phyloP scores from a whole-genome alignment of 2,888 invertebrate species.

The Eretmocerus hayati region DNA sequence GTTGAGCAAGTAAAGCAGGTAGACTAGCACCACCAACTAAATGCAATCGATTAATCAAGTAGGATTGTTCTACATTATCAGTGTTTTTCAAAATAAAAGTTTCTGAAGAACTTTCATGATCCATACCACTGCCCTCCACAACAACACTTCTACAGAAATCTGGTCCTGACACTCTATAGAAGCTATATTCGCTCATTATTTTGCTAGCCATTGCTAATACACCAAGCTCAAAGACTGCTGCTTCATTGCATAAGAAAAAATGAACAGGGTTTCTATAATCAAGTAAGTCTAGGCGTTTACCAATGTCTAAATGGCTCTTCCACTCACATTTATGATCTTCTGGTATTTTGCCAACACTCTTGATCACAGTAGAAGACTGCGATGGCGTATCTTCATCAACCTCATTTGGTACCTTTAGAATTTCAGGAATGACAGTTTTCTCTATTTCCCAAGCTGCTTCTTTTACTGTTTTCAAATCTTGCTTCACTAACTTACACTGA shows the following conservation, averaged over 20 bases:
- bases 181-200: slow-evolving; percentile 49
- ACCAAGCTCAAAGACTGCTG: slow-evolving; percentile 64
- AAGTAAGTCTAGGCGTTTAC: slow-evolving; percentile 50
- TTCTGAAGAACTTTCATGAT: slow-evolving; percentile 52
- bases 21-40: slow-evolving; percentile 71
- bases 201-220: slow-evolving; percentile 46
- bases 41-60: slow-evolving; percentile 57
- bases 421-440: slow-evolving; percentile 58
- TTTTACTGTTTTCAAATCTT: slow-evolving; percentile 60
- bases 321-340: slow-evolving; percentile 4
- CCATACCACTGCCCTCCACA: slow-evolving; percentile 64
- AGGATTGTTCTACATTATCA: slow-evolving; percentile 50
- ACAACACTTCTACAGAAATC: slow-evolving; percentile 72
- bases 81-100: slow-evolving; percentile 57
- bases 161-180: slow-evolving; percentile 63
- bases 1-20: slow-evolving; percentile 65
- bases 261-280: slow-evolving; percentile 54
- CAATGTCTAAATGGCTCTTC: slow-evolving; percentile 53
- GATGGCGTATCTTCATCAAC: slow-evolving; percentile 60
- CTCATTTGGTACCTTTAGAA: slow-evolving; percentile 63
- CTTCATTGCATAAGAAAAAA: slow-evolving; percentile 61
- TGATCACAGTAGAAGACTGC: slow-evolving; percentile 22
- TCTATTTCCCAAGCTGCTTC: slow-evolving; percentile 65
- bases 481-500: slow-evolving; percentile 52
- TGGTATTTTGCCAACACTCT: slow-evolving; percentile 24